These are phyloP conservation scores for Trissolcus japonicus DNA, from an alignment of 2,888 invertebrate genomes.

Conservation along the genomic window DNA sequence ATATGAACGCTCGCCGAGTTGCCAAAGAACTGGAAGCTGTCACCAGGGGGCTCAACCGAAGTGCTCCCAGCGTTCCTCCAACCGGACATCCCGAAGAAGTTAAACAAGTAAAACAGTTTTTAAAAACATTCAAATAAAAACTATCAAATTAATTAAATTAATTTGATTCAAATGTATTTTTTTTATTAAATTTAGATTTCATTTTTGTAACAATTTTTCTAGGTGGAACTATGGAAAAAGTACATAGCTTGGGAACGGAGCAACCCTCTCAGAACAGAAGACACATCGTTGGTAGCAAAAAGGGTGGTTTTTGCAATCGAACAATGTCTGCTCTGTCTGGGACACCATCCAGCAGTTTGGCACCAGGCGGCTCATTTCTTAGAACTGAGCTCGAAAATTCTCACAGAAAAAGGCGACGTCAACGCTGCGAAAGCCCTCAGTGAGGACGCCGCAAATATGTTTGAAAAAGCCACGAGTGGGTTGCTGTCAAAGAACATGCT, in stretches of 20 bases:
- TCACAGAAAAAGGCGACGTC: constrained; percentile 97
- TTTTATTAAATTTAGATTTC: not conserved
- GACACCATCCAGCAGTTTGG: constrained; percentile 99
- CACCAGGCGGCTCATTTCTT: constrained; percentile 98
- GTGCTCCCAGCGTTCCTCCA: constrained; percentile 98
- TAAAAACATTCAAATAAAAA: too few relatives aligned
- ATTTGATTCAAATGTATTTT: constrained; percentile 28
- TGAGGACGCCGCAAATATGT: constrained; percentile 96
- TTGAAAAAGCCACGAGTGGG: constrained; percentile 94
- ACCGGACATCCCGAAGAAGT: constrained; percentile 91
- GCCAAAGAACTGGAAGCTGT: constrained; percentile 97
- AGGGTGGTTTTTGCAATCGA: constrained; percentile 99
- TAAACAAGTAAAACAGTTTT: constrained; percentile 94
- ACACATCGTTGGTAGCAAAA: constrained; percentile 93
- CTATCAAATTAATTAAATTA: too few relatives aligned
- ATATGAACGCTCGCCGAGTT: constrained; percentile 97
- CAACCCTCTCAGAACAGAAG: constrained; percentile 97
- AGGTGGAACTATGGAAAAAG: constrained; percentile 99
- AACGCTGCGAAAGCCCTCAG: constrained; percentile 94
- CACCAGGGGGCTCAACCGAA: constrained; percentile 95
- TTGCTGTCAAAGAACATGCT: constrained; percentile 94
- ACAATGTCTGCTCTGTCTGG: constrained; percentile 95
- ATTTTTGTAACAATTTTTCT: constrained; percentile 39
- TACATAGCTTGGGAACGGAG: constrained; percentile 98
- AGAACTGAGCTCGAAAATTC: constrained; percentile 94